Conservation (phyloP, 2,113 vertebrate species). For the Cacatua alba region DNA sequence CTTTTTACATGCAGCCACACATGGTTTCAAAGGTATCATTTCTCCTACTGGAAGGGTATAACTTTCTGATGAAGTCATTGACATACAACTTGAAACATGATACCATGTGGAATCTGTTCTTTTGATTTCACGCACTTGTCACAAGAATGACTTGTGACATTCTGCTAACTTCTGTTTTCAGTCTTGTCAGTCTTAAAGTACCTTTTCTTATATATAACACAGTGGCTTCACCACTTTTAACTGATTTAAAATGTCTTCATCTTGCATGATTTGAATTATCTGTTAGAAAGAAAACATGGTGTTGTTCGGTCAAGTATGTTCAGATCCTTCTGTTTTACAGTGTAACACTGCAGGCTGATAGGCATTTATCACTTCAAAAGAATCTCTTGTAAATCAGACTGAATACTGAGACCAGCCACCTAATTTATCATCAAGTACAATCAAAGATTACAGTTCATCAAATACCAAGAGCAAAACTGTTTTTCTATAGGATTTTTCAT, state of each 20-base stretch:
- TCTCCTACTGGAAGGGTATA: constrained; percentile 57
- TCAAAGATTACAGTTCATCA: constrained; percentile 52
- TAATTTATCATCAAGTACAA: constrained; percentile 57
- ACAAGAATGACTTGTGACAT: constrained; percentile 62
- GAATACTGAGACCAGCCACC: constrained; percentile 4
- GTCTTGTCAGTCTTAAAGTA: neutral
- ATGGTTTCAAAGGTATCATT: constrained; percentile 45
- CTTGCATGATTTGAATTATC: neutral
- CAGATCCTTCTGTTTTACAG: constrained; percentile 30
- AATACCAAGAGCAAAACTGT: constrained; percentile 19
- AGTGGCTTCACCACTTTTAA: neutral
- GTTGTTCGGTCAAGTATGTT: constrained; percentile 5
- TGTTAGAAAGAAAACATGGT: neutral
- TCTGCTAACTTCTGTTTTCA: constrained; percentile 35
- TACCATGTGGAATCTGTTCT: constrained; percentile 66
- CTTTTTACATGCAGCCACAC: constrained; percentile 70
- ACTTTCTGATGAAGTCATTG: constrained; percentile 74
- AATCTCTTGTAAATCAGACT: constrained; percentile 43
- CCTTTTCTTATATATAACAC: neutral
- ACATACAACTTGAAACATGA: constrained; percentile 67
- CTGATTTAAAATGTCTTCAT: neutral
- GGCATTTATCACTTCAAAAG: constrained; percentile 56
- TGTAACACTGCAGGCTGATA: constrained; percentile 45
- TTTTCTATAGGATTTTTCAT: constrained; percentile 18
- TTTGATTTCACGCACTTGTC: constrained; percentile 67